These are phyloP conservation scores for Tachina lurida DNA, from an alignment of 2,888 invertebrate species.

Conservation along the genomic window DNA sequence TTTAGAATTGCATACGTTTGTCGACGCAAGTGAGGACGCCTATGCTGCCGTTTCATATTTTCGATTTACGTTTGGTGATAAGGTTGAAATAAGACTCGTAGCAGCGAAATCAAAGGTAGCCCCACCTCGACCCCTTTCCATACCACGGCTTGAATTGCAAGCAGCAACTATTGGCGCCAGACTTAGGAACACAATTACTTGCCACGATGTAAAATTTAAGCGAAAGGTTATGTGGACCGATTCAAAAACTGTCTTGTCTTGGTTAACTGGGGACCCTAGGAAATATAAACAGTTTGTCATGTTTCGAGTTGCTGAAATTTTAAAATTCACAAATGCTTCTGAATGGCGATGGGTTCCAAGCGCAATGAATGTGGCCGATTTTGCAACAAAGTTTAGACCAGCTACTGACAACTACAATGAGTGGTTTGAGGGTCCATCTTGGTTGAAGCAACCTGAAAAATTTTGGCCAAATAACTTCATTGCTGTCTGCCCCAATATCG, in stretches of 20 bases:
- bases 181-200: constrained; percentile 15
- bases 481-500: no score
- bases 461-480: no score
- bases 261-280: constrained; percentile 36
- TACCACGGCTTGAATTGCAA: constrained; percentile 44
- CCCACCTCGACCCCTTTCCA: constrained; percentile 36
- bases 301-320: constrained; percentile 47
- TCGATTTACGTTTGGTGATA: constrained; percentile 11
- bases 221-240: constrained; percentile 48
- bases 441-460: no score
- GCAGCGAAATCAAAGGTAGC: constrained; percentile 46
- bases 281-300: no score
- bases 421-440: no score
- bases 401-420: no score
- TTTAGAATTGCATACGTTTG: constrained; percentile 37
- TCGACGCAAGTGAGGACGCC: constrained; percentile 51
- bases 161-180: constrained; percentile 47
- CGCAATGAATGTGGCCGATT: no score
- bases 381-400: no score
- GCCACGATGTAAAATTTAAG: constrained; percentile 14
- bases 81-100: constrained; percentile 21
- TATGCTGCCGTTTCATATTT: no score
- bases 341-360: no score
- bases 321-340: constrained; percentile 1
- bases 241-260: constrained; percentile 40